phyloP scores from a whole-genome alignment of 64 coral and sea anemone genomes.

The Porites australiensis region DNA sequence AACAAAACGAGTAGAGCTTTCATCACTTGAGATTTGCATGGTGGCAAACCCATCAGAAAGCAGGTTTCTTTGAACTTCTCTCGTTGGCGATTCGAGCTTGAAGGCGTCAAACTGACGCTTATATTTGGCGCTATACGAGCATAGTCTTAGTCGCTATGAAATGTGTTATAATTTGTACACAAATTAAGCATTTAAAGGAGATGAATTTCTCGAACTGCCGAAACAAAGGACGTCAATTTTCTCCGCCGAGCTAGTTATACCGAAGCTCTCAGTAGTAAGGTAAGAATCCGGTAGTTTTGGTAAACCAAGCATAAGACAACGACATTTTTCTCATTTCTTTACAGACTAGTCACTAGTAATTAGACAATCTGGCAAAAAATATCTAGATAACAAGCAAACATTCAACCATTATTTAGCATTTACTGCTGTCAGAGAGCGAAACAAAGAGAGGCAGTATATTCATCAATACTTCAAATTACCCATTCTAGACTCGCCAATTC shows the following conservation, averaged over 20 bases:
- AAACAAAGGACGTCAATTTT: background rate
- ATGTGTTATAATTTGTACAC: background rate
- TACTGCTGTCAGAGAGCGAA: background rate
- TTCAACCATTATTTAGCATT: background rate
- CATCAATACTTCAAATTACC: background rate
- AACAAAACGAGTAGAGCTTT: background rate
- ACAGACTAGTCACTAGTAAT: too few relatives aligned
- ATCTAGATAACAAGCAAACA: background rate
- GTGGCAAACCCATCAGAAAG: background rate
- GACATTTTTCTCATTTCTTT: too few relatives aligned
- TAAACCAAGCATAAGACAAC: background rate
- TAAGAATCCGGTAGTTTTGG: background rate
- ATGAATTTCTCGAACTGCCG: background rate
- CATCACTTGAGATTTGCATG: background rate
- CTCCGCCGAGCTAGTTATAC: background rate
- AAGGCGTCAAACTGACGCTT: background rate
- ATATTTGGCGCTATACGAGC: background rate
- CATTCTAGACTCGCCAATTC: background rate
- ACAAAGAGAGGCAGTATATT: background rate
- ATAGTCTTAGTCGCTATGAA: background rate
- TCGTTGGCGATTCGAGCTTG: background rate
- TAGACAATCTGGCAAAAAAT: background rate
- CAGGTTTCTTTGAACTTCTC: background rate
- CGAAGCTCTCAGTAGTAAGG: background rate
- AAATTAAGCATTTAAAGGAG: constrained; percentile 15